Base-by-base conservation (phyloP, 2,888 invertebrate genomes). In the Meta bourneti region DNA sequence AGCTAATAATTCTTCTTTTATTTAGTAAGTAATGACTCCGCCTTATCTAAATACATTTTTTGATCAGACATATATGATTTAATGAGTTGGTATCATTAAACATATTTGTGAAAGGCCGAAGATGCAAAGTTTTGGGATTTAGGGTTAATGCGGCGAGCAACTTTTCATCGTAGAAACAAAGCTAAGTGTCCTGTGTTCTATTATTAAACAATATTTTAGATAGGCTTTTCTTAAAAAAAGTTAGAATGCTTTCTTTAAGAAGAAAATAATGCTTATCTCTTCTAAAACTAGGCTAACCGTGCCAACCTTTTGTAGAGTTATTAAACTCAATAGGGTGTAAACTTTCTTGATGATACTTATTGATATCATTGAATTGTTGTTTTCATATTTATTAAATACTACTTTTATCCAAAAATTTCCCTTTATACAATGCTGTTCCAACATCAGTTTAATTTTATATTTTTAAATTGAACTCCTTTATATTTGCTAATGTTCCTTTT, bases 21-120 rank as follows among this genome's bases (percentile, higher is more conserved):
- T 74, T 54, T 54, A n/a, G 54, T 13, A 75, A 52, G 84, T 84
- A 84, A 84, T 84, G 84, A 72, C 74, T 84, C 74, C n/a, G 51
- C 74, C 84, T 84, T 84, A 84, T 84, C 84, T 84, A 84, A 84
- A 84, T 84, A 72, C 74, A 84, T 74, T 84, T 74, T 84, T 84
- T 74, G 84, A 84, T 84, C 84, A 84, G 74, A 84, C 84, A 20
- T 19, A 74, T 20, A 75, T 72, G 74, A 84, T 84, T 84, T 84
- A 84, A 84, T 84, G 84, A 54, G 54, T n/a, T 54, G 7, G n/a
- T 75, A 61, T 20, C n/a, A 54, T 72, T 75, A 52, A 84, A 78
- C 52, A 78, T 34, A 54, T 82, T 72, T 82, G 82, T 51, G 70
- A 20, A 52, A 51, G 49, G 72, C 54, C 54, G 74, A 84, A 74